Evolutionary conservation across 2,888 invertebrate species (phyloP), one percentile per base, ranked within the genome.

Genomic region (Mesopsocus fuscifrons): DNA sequence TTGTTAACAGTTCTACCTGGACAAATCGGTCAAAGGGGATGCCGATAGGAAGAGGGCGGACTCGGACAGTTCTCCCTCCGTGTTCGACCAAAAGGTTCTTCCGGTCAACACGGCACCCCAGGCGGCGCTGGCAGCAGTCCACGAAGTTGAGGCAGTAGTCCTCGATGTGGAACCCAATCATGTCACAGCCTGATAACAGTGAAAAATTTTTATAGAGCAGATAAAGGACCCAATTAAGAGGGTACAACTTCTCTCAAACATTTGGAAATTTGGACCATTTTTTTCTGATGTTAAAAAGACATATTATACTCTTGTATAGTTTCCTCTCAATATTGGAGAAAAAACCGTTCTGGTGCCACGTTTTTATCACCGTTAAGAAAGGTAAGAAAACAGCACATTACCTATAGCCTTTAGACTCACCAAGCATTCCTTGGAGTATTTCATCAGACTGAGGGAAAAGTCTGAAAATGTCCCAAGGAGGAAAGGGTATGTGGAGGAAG

Each of bases 401-500:
- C n/a, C n/a, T n/a, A n/a, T n/a, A n/a, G n/a, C n/a, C n/a, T n/a
- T n/a, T n/a, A n/a, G n/a, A 51, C 60, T 63, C 63, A 70, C 77
- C 81, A 42, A 92, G 68, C 70, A 92, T 81, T 49, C 91, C 91
- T 60, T 89, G 87, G 21, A 92, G 68, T 44, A 92, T 79, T 64
- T 89, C 89, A 60, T 88, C 88, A n/a, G 84, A 80, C 84, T 88
- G 87, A 2, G 88, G 88, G 54, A 91, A 80, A 41, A 89, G 65
- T 47, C 88, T 69, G 60, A 85, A 88, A 50, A 89, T 87, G 55
- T 91, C 91, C 84, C 89, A 91, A 11, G 89, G 80, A 11, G 89
- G 89, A 60, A 92, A 92, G 0, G 92, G 92, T 54, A 92, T 92
- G 62, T 92, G 92, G 47, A 92, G 68, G 63, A 92, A 92, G 66